These are phyloP conservation scores for Poecilus cupreus DNA, from an alignment of 2,888 invertebrate genomes.

Conservation along the genomic window DNA sequence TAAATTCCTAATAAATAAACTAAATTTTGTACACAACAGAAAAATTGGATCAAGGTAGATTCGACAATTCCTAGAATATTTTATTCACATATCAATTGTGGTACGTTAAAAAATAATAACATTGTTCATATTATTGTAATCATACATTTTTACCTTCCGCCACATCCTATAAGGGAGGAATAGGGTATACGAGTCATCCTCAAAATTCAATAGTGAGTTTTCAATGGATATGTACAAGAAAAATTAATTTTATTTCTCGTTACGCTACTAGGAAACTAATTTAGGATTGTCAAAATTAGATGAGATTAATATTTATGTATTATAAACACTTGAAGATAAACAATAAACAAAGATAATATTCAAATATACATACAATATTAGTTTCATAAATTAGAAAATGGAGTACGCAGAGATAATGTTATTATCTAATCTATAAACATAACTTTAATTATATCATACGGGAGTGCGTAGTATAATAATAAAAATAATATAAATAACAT, in stretches of 20 bases:
- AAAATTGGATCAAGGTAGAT: conserved; percentile 20
- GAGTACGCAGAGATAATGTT: neutral
- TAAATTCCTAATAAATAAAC: neutral
- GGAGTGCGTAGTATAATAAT: neutral
- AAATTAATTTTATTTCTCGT: too few species aligned
- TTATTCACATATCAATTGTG: neutral
- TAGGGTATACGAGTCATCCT: too few species aligned
- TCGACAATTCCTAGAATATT: neutral
- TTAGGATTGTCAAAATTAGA: too few species aligned
- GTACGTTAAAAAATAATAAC: too few species aligned
- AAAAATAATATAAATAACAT: neutral
- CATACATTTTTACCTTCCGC: too few species aligned
- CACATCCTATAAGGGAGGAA: too few species aligned
- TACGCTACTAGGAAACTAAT: too few species aligned
- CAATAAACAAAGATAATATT: neutral
- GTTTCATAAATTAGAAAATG: neutral
- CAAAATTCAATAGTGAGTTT: too few species aligned
- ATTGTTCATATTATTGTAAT: too few species aligned
- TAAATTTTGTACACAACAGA: neutral
- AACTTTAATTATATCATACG: neutral
- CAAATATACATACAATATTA: neutral
- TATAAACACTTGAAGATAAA: too few species aligned
- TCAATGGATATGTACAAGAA: too few species aligned
- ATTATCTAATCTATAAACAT: conserved; percentile 9
- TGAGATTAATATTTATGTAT: too few species aligned